Evolutionary conservation across 2,797 vertebrate species (phyloP), one percentile per base, ranked within the genome.

Genomic region (Melanotaenia boesemani): DNA sequence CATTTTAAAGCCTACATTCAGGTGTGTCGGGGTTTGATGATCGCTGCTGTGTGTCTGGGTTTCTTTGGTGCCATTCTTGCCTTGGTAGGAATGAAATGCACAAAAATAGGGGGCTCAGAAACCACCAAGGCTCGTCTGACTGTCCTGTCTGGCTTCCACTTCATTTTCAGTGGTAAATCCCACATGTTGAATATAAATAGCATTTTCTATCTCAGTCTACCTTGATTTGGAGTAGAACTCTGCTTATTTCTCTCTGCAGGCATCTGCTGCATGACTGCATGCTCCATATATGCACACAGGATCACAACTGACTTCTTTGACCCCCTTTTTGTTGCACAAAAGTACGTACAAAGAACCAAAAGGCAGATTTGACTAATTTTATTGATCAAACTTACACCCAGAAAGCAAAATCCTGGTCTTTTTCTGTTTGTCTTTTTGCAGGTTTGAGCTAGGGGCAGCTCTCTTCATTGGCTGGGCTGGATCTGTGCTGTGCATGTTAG

Each of bases 221-320:
- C n/a, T n/a, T 69, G 59, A 39, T 44, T 5, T 66, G 24, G 55
- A 15, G 52, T n/a, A n/a, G 24, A 46, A 69, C 65, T 69, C 41
- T 32, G 74, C 13, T 32, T 28, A 15, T 67, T 73, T 79, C 11
- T 41, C 1, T 80, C 68, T 85, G 64, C 87, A 99, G 98, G 98
- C 71, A 80, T 99, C 26, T 97, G 95, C 86, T 96, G 96, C 73
- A 90, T 99, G 95, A 96, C 95, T 2, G 96, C 97, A 39, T 99
- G 96, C 88, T 99, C 98, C 61, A 93, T 98, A 74, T 99, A 99
- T 46, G 98, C 98, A 76, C 96, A 96, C 93, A 96, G 96, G 93
- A 97, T 99, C 91, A 99, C 97, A n/a, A 95, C 95, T 0, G 96
- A 99, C 83, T 99, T 98, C 94, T 99, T 98, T 87, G 97, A 99